Conservation (phyloP, 2,797 vertebrate species). For the Huso huso region DNA sequence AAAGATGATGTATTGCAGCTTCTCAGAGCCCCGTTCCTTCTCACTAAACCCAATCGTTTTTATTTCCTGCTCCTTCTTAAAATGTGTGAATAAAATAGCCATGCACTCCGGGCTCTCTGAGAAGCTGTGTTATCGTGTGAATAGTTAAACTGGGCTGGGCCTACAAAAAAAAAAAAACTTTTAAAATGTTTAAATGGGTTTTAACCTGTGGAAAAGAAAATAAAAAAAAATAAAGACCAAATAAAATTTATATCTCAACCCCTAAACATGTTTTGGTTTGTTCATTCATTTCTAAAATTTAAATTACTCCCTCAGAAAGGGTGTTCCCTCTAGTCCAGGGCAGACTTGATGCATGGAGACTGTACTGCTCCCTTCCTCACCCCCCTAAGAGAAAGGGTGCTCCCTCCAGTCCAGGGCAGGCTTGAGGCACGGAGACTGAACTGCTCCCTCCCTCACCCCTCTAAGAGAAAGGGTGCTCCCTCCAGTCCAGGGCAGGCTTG, state of each 20-base stretch:
- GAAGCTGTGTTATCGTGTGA: slow-evolving; percentile 32
- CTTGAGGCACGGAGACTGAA: no score
- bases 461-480: no score
- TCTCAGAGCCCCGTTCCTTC: slow-evolving; percentile 23
- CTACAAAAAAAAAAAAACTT: slow-evolving; percentile 33
- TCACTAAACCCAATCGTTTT: slow-evolving; percentile 26
- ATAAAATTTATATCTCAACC: slow-evolving; percentile 62
- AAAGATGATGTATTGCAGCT: slow-evolving; percentile 24
- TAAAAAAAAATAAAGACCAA: slow-evolving; percentile 59
- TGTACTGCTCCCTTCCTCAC: no score
- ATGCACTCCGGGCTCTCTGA: slow-evolving; percentile 35
- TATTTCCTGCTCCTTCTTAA: slow-evolving; percentile 23
- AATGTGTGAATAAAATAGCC: slow-evolving; percentile 5
- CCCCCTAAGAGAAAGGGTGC: no score
- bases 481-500: no score
- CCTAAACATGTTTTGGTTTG: slow-evolving; percentile 19
- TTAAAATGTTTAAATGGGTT: slow-evolving; percentile 56
- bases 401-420: no score
- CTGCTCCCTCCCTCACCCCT: no score
- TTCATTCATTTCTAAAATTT: background rate
- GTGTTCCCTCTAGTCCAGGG: background rate
- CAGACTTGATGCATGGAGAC: no score
- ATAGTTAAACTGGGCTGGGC: slow-evolving; percentile 69
- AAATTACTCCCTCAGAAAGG: slow-evolving; percentile 19
- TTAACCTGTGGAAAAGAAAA: slow-evolving; percentile 59